Percentiles rank a stretch among this genome's conserved stretches.
Evolutionary conservation across 1,140 invertebrate genomes (phyloP).

Genomic region (Sitodiplosis mosellana): DNA sequence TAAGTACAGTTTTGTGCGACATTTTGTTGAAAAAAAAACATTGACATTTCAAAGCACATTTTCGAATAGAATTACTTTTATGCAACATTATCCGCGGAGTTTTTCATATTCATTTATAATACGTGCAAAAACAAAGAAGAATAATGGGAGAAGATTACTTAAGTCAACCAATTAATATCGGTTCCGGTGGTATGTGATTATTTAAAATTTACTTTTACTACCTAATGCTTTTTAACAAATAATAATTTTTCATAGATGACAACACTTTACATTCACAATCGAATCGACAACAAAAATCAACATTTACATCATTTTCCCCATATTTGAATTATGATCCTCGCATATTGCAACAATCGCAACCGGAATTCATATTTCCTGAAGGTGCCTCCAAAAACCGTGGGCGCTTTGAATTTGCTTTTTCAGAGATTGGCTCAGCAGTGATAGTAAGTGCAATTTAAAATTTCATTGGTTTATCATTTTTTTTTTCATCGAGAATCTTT

Average conservation of each 20-base stretch:
- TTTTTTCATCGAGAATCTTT: too few relatives aligned
- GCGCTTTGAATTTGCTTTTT: constrained; percentile 75
- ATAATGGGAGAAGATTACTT: constrained; percentile 23
- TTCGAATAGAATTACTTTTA: too few relatives aligned
- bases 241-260: not conserved
- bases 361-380: constrained; percentile 87
- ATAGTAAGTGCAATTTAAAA: constrained; percentile 23
- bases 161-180: constrained; percentile 20
- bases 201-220: constrained; percentile 10
- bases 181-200: constrained; percentile 15
- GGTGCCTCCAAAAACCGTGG: constrained; percentile 59
- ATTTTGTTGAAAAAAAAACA: too few relatives aligned
- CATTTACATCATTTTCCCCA: constrained; percentile 48
- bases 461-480: too few relatives aligned
- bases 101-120: too few relatives aligned
- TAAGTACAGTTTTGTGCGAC: too few relatives aligned
- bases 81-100: too few relatives aligned
- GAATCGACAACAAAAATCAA: constrained; percentile 13
- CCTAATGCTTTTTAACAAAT: constrained; percentile 6
- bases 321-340: constrained; percentile 84
- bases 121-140: not conserved
- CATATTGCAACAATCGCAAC: constrained; percentile 51
- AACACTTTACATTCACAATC: constrained; percentile 8
- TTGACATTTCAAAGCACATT: too few relatives aligned
- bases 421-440: constrained; percentile 78